Percentiles rank a stretch among this genome's conserved stretches.
Conservation (phyloP, 37 sponge, comb jelly and placozoan genomes). For the Halichondria panicea region DNA sequence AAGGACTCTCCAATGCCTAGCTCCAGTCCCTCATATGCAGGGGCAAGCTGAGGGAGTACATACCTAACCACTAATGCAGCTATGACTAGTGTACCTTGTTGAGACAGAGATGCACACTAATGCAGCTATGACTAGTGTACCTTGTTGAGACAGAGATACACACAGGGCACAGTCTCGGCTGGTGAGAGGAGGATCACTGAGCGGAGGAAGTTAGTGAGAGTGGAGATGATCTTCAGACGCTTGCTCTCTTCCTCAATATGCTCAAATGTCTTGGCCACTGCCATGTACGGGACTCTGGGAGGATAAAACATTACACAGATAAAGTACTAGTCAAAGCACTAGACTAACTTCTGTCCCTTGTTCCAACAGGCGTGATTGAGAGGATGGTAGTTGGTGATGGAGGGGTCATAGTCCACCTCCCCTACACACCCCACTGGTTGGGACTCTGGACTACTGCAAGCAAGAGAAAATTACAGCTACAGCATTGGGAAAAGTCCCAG, state of each 20-base stretch:
- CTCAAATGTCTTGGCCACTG: conserved; percentile 79
- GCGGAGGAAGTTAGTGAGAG: conserved; percentile 89
- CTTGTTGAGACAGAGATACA: conserved; percentile 96
- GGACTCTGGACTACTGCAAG: no score
- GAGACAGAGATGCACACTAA: neutral
- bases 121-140: conserved; percentile 18
- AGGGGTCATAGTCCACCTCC: conserved; percentile 5
- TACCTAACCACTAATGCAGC: neutral
- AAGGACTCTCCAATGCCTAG: conserved; percentile 89
- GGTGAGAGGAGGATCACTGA: conserved; percentile 94
- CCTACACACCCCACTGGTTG: no score
- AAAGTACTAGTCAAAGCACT: neutral
- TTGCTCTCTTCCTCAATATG: conserved; percentile 69
- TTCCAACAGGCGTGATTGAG: neutral
- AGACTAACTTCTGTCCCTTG: neutral
- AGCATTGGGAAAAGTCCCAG: no score
- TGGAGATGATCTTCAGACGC: conserved; percentile 31
- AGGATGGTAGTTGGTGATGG: conserved; percentile 5
- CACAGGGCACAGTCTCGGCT: conserved; percentile 74
- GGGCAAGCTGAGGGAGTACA: conserved; percentile 70
- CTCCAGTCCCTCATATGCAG: conserved; percentile 93
- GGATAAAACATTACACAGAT: neutral
- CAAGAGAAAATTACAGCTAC: no score
- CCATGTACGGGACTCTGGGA: conserved; percentile 63
- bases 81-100: neutral